These are phyloP conservation scores for Oedothorax gibbosus DNA, from an alignment of 1,140 invertebrate genomes.

Conservation along the genomic window DNA sequence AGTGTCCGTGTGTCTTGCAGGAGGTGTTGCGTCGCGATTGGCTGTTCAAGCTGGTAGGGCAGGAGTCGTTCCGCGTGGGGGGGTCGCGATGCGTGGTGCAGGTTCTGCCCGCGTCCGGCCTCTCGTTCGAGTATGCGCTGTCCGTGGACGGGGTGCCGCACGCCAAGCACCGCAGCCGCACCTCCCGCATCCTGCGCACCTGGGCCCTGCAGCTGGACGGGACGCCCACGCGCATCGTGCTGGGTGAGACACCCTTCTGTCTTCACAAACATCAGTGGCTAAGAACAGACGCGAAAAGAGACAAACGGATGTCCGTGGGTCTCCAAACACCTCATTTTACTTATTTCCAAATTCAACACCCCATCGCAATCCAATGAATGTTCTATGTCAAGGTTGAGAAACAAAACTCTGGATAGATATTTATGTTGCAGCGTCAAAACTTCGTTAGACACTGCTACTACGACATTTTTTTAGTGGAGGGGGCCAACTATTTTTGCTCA, in stretches of 20 bases:
- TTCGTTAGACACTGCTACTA: too few relatives aligned
- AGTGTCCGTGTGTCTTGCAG: conserved; percentile 69
- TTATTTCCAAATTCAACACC: too few relatives aligned
- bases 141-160: conserved; percentile 81
- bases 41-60: conserved; percentile 90
- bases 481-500: too few relatives aligned
- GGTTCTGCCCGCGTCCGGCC: conserved; percentile 82
- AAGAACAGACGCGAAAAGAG: too few relatives aligned
- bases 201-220: conserved; percentile 73
- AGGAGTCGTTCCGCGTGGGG: conserved; percentile 75
- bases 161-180: conserved; percentile 81
- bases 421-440: too few relatives aligned
- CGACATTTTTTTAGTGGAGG: too few relatives aligned
- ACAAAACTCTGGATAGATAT: too few relatives aligned
- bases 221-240: conserved; percentile 74
- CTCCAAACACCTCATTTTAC: too few relatives aligned
- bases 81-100: conserved; percentile 72
- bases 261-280: too few relatives aligned
- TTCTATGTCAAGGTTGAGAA: too few relatives aligned
- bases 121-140: conserved; percentile 83
- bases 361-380: too few relatives aligned
- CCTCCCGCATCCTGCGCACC: conserved; percentile 77
- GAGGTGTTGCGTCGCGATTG: conserved; percentile 82
- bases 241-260: conserved; percentile 65
- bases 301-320: too few relatives aligned